These are phyloP conservation scores for Petromus typicus DNA, from an alignment of 2,113 vertebrate genomes.

Conservation along the genomic window DNA sequence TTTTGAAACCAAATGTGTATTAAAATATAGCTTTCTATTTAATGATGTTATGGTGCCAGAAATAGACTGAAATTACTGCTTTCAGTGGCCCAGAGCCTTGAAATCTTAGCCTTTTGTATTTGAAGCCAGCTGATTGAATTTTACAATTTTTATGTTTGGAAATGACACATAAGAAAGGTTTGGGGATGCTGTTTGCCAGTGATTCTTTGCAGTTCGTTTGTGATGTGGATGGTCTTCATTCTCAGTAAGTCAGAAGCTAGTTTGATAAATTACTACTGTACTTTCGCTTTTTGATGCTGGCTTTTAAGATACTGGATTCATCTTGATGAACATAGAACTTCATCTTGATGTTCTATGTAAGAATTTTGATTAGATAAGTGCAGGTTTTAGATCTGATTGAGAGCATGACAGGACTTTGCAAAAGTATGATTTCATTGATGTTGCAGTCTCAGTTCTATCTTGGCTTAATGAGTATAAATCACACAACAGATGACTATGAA, in stretches of 20 bases:
- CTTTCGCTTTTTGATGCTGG: conserved; percentile 26
- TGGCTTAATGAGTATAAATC: conserved; percentile 26
- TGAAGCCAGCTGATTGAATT: neutral
- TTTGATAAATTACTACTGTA: neutral
- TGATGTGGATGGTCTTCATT: neutral
- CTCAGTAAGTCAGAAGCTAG: conserved; percentile 27
- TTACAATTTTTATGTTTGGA: neutral
- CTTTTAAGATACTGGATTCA: neutral
- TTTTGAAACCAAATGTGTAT: neutral
- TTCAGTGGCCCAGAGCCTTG: neutral
- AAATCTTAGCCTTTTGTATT: neutral
- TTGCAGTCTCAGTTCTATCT: conserved; percentile 24
- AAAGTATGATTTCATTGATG: neutral
- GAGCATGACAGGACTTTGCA: neutral
- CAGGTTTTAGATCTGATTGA: neutral
- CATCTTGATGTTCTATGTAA: neutral
- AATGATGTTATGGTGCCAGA: neutral
- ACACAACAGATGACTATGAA: neutral
- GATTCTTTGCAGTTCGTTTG: neutral
- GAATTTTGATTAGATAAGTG: conserved; percentile 40
- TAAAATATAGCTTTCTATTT: neutral
- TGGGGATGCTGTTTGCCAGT: neutral
- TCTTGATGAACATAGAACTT: no score
- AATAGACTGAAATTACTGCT: conserved; percentile 10
- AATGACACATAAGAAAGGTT: conserved; percentile 27